phyloP scores from a whole-genome alignment of 2,888 invertebrate species.

The Tridacna crocea region DNA sequence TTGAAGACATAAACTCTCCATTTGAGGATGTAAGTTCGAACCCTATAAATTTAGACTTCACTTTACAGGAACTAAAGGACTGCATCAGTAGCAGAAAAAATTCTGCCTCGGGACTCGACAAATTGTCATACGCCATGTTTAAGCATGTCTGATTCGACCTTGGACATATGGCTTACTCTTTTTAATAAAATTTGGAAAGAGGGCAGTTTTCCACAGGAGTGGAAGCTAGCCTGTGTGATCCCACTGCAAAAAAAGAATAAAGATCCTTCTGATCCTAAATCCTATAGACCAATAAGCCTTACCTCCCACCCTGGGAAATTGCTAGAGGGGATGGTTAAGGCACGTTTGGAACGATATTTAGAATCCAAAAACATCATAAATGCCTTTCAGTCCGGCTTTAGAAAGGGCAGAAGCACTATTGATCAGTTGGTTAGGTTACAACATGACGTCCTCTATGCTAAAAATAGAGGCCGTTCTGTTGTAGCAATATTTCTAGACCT shows the following conservation, averaged over 20 bases:
- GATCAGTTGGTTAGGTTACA: conserved; percentile 20
- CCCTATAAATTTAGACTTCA: conserved; percentile 22
- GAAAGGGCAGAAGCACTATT: conserved; percentile 7
- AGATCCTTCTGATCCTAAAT: conserved; percentile 25
- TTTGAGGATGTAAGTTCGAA: neutral
- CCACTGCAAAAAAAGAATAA: conserved; percentile 15
- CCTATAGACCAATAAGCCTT: conserved; percentile 32
- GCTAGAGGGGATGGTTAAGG: conserved; percentile 21
- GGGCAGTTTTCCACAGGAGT: conserved; percentile 9
- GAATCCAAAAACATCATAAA: conserved; percentile 25
- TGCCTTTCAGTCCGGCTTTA: conserved; percentile 23
- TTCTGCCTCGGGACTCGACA: conserved; percentile 17
- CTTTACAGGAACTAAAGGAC: conserved; percentile 12
- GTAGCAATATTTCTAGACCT: conserved; percentile 28
- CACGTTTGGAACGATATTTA: conserved; percentile 1
- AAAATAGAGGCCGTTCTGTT: neutral
- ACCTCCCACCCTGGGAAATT: conserved; percentile 37
- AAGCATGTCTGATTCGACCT: neutral
- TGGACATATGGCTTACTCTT: neutral
- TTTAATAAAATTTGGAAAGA: conserved; percentile 12
- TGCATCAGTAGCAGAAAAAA: conserved; percentile 1
- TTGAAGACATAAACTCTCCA: neutral
- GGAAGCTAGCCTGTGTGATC: conserved; percentile 32
- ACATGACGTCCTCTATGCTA: conserved; percentile 15
- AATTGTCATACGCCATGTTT: conserved; percentile 6